Base-by-base conservation (phyloP, 2,888 invertebrate genomes). In the Aphodius granarius region DNA sequence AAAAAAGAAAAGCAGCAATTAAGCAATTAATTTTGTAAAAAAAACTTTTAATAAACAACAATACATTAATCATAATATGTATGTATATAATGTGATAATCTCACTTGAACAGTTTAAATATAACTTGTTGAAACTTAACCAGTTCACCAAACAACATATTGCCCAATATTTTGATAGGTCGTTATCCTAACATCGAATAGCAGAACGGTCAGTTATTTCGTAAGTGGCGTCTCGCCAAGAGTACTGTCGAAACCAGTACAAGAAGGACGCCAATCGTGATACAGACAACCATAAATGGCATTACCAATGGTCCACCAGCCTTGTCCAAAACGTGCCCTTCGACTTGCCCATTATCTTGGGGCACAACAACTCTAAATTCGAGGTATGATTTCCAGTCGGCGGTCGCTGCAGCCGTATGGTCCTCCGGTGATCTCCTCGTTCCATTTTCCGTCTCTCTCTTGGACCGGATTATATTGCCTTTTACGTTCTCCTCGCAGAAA, bases 401-500 rank as follows among this genome's bases (percentile, higher is more conserved):
- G 17, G 19, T 65, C 65, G 65, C 6, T 6, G 6, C 63, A 62
- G 63, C 19, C 43, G 43, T 43, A 43, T 13, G 43, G 43, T 43
- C 43, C 43, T 43, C 43, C 43, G 43, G 43, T 43, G 43, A 0
- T 43, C 43, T 43, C 65, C 65, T 65, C 19, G 65, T 65, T 18
- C 65, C 65, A 65, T 65, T 65, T 65, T 65, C 65, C 17, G 65
- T 65, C 19, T 65, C 65, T 19, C 65, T 65, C 65, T 65, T 65
- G 16, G 65, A 65, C 19, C 65, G 43, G 43, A 43, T 43, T 13
- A 43, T 43, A 43, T 43, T 43, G 43, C 43, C 43, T 43, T 43
- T 65, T 65, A 65, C 65, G 16, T 65, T 65, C 65, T 16, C 19
- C 3, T 65, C 43, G 43, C 43, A 43, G 43, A 43, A 43, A 1